Conservation (phyloP, 2,797 vertebrate species). For the Propithecus perrieri region DNA sequence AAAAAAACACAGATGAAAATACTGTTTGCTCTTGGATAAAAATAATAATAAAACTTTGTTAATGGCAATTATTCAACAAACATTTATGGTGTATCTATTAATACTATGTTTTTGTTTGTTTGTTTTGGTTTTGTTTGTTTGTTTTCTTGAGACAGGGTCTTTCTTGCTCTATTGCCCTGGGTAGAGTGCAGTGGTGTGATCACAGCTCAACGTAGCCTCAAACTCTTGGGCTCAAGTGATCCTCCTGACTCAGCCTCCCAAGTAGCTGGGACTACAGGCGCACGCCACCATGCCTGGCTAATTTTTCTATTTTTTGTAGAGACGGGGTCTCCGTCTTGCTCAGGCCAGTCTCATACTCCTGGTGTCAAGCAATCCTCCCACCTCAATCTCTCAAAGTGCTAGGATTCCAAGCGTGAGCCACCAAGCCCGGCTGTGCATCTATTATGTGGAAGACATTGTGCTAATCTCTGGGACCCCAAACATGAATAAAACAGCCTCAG, state of each 20-base stretch:
- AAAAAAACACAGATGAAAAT: neutral
- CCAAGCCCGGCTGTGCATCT: neutral
- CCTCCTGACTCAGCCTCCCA: neutral
- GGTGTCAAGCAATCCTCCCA: neutral
- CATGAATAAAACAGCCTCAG: neutral
- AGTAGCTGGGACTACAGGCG: neutral
- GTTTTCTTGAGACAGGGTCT: neutral
- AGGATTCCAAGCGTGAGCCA: neutral
- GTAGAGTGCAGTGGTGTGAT: neutral
- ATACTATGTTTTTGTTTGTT: neutral
- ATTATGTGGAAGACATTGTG: neutral
- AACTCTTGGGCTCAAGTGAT: neutral
- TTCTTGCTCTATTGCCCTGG: neutral
- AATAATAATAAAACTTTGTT: neutral
- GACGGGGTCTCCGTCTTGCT: neutral
- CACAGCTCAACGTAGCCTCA: neutral
- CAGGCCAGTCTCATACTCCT: neutral
- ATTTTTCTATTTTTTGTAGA: neutral
- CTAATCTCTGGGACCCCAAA: neutral
- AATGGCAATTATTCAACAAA: neutral
- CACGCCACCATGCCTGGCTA: neutral
- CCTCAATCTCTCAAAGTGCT: neutral
- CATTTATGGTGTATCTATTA: neutral
- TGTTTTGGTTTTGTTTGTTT: neutral
- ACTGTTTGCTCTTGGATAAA: neutral